Conservation (phyloP, 2,888 invertebrate genomes). For the Leucoma salicis region DNA sequence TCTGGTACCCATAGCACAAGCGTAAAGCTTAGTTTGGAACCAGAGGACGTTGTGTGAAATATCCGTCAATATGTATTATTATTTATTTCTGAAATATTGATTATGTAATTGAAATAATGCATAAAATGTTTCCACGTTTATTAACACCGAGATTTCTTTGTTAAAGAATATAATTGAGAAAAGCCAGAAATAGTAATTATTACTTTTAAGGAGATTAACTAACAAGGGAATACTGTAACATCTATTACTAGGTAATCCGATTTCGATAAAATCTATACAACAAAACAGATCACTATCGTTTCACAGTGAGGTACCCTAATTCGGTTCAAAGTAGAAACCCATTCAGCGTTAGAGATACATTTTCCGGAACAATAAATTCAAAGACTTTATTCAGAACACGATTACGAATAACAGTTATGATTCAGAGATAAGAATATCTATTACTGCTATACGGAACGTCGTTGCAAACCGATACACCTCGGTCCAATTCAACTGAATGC, state of each 20-base stretch:
- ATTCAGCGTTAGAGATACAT: constrained; percentile 4
- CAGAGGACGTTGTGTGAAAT: no score
- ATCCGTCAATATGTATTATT: no score
- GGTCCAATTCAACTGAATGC: constrained; percentile 51
- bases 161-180: no score
- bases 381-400: constrained; percentile 17
- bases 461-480: constrained; percentile 44
- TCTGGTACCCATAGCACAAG: no score
- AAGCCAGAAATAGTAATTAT: no score
- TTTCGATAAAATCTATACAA: background rate
- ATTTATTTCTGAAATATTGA: no score
- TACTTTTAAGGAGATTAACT: no score
- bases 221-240: no score
- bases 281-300: background rate
- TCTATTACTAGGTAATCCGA: background rate
- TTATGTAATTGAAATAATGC: no score
- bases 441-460: background rate
- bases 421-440: background rate
- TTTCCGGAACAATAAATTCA: constrained; percentile 19
- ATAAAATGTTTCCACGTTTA: no score
- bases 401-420: background rate
- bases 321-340: background rate
- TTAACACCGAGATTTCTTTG: no score
- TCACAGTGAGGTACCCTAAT: background rate
- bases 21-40: no score